These are phyloP conservation scores for Melanotaenia boesemani DNA, from an alignment of 2,797 vertebrate genomes.

Conservation along the genomic window DNA sequence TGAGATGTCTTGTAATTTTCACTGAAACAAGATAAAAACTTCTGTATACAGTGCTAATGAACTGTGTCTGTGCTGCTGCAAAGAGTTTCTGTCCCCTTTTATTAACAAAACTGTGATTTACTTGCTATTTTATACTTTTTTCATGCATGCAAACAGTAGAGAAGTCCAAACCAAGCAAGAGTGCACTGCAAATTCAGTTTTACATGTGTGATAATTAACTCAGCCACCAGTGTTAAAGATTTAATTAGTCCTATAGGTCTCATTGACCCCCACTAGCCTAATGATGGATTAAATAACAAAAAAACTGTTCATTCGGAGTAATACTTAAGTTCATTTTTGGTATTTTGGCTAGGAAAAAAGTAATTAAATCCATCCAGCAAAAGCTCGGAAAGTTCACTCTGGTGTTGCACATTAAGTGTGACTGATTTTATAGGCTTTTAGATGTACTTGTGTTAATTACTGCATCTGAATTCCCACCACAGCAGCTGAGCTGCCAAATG, in stretches of 20 bases:
- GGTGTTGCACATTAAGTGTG: not conserved
- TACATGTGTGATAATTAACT: not conserved
- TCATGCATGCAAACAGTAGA: too few species aligned
- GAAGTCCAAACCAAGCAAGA: not conserved
- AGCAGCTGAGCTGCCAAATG: slow-evolving; percentile 22
- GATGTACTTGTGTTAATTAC: not conserved
- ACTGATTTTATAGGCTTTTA: not conserved
- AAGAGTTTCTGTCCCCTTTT: not conserved
- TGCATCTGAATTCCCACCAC: slow-evolving; percentile 10
- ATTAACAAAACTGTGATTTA: not conserved
- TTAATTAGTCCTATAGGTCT: not conserved
- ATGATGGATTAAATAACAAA: not conserved
- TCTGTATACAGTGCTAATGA: too few species aligned
- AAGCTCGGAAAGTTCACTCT: not conserved
- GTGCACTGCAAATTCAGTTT: not conserved
- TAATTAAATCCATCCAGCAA: not conserved
- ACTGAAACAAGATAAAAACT: too few species aligned
- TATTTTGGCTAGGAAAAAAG: not conserved
- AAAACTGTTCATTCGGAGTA: not conserved
- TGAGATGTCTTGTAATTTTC: too few species aligned
- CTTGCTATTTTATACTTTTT: not conserved
- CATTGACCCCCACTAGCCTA: not conserved
- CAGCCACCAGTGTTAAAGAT: not conserved
- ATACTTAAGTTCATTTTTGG: not conserved
- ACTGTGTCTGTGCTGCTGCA: too few species aligned